Evolutionary conservation across 2,113 vertebrate genomes (phyloP).

Genomic region (Eptesicus fuscus): DNA sequence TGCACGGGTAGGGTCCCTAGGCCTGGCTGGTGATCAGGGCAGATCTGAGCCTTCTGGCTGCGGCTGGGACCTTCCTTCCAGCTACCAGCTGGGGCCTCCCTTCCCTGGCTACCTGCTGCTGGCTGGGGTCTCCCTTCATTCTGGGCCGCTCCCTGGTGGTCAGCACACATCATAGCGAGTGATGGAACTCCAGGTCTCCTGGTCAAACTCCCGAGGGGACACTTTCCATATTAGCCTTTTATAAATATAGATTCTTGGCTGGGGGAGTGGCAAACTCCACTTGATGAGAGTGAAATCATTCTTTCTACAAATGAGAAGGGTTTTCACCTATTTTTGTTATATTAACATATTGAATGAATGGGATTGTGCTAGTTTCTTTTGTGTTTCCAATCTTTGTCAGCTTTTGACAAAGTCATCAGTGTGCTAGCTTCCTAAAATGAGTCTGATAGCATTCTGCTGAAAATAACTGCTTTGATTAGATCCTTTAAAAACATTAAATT

Average conservation of each 20-base stretch:
- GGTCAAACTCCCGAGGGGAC: too few relatives aligned
- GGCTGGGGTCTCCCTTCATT: too few relatives aligned
- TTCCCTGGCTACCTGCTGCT: too few relatives aligned
- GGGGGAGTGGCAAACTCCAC: rapidly evolving
- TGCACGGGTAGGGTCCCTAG: too few relatives aligned
- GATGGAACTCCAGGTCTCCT: too few relatives aligned
- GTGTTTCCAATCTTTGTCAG: neutral
- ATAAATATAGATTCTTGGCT: neutral
- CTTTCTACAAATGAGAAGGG: neutral
- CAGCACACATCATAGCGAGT: too few relatives aligned
- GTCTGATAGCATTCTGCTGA: neutral
- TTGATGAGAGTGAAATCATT: neutral
- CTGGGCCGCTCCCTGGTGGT: too few relatives aligned
- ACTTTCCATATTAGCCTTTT: too few relatives aligned
- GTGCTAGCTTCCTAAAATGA: constrained; percentile 6
- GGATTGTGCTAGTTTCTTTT: neutral
- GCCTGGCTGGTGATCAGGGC: too few relatives aligned
- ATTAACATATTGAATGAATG: neutral
- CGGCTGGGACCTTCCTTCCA: too few relatives aligned
- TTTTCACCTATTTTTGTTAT: neutral
- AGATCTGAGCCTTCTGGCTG: too few relatives aligned
- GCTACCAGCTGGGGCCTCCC: too few relatives aligned
- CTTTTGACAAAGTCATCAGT: neutral
- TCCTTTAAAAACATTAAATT: constrained; percentile 49
- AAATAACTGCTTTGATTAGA: constrained; percentile 46